Evolutionary conservation across 2,888 invertebrate species (phyloP).

Genomic region (Sminthurides aquaticus): DNA sequence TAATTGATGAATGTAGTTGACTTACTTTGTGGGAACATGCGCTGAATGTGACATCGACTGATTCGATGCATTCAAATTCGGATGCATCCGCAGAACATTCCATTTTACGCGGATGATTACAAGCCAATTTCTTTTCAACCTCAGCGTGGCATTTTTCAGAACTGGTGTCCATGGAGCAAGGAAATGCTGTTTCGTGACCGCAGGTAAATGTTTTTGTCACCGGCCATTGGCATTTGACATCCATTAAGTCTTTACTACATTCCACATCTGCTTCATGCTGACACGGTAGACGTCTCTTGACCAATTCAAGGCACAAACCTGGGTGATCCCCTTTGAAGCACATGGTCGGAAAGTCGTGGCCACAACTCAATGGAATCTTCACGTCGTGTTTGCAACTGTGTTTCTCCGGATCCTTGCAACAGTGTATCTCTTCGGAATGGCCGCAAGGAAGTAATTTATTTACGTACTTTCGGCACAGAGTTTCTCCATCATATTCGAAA

Average conservation of each 20-base stretch:
- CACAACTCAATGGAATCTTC: no score
- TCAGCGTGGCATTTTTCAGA: conserved; percentile 35
- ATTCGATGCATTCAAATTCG: conserved; percentile 10
- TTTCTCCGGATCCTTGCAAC: conserved; percentile 45
- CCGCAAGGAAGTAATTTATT: conserved; percentile 44
- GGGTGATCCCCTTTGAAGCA: no score
- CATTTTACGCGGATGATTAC: conserved; percentile 40
- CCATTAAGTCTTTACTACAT: no score
- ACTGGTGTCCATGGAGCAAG: conserved; percentile 44
- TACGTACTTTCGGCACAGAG: conserved; percentile 34
- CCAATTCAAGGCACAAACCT: no score
- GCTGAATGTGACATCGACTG: conserved; percentile 12
- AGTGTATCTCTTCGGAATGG: conserved; percentile 49
- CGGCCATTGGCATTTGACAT: no score
- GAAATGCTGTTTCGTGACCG: conserved; percentile 11
- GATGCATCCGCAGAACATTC: conserved; percentile 2
- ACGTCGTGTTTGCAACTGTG: conserved; percentile 30
- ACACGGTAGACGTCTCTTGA: no score
- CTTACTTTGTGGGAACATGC: conserved; percentile 29
- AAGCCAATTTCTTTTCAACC: conserved; percentile 43
- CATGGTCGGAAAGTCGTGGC: no score
- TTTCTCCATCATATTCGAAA: background rate
- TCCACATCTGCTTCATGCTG: no score
- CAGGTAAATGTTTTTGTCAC: conserved; percentile 23
- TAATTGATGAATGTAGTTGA: background rate